Evolutionary conservation across 2,113 vertebrate species (phyloP).

Genomic region (Serranochromis macrocephalus): DNA sequence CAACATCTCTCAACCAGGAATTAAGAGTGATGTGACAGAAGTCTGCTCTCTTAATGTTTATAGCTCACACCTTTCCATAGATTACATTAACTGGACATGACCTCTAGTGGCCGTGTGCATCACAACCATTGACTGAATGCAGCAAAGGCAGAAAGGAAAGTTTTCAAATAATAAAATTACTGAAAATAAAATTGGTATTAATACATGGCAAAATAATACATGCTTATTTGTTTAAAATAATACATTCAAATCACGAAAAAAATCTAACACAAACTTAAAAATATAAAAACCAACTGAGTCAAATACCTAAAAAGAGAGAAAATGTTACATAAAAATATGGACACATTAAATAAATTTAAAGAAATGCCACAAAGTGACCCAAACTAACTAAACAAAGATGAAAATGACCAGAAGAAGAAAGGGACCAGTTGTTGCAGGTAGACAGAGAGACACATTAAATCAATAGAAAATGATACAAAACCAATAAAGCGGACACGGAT

Average conservation of each 20-base stretch:
- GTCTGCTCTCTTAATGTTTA: neutral
- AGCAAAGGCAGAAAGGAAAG: neutral
- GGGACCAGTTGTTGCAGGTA: neutral
- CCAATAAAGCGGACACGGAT: neutral
- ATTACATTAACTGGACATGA: neutral
- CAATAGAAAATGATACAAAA: neutral
- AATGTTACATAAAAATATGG: neutral
- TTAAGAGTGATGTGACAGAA: neutral
- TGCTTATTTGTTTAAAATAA: neutral
- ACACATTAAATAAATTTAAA: neutral
- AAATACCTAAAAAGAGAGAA: neutral
- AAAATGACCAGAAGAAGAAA: neutral
- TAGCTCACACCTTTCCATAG: neutral
- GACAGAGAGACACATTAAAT: neutral
- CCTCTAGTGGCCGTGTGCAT: neutral
- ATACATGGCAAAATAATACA: neutral
- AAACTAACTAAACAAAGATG: neutral
- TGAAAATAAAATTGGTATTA: neutral
- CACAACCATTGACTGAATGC: neutral
- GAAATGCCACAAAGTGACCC: neutral
- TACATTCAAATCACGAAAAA: accelerated
- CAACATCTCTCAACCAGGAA: neutral
- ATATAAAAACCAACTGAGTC: neutral
- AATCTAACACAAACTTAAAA: neutral
- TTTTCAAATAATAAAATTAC: neutral